Evolutionary conservation across 2,797 vertebrate species (phyloP), one percentile per base, ranked within the genome.

Genomic region (Kryptolebias ocellatus): DNA sequence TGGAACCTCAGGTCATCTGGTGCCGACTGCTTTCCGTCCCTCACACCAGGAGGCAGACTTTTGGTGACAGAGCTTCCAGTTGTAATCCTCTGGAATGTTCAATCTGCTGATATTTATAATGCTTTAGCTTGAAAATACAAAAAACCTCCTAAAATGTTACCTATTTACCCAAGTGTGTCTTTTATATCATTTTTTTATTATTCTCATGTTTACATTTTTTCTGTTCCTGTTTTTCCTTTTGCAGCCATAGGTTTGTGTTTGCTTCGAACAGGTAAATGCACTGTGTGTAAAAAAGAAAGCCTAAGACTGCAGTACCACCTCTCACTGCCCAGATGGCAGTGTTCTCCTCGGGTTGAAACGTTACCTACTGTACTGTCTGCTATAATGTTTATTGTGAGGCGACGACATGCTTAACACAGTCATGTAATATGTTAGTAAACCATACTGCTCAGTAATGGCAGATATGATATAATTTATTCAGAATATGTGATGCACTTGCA

Each of bases 301-400:
- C 58, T 2, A 29, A 39, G 44, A 31, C 62, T 92, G 90, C 85
- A 90, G 69, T 92, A 85, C 83, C 83, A 64, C 60, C 66, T 59
- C 49, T 76, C 76, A 68, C 4, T 49, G 58, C 68, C 84, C 88
- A 94, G 92, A 90, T 93, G 92, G 89, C 91, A 92, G 89, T 91
- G 86, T 93, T 92, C 83, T 87, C 92, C 78, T 87, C 91, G 76
- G 71, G 56, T 79, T 91, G 81, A 65, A 78, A 78, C 39, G 56
- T 78, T 72, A 84, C 66, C 39, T 52, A 68, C 75, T 54, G 20
- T 61, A 74, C 44, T 76, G 71, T 70, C 73, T 75, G 66, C 51
- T 72, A 15, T 57, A 76, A 80, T 53, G 60, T 75, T 73, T 66
- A 66, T 52, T 61, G 60, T 66, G 49, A 52, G 60, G 68, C 69